Conservation (phyloP, 2,888 invertebrate genomes). For the Caradrina kadenii region DNA sequence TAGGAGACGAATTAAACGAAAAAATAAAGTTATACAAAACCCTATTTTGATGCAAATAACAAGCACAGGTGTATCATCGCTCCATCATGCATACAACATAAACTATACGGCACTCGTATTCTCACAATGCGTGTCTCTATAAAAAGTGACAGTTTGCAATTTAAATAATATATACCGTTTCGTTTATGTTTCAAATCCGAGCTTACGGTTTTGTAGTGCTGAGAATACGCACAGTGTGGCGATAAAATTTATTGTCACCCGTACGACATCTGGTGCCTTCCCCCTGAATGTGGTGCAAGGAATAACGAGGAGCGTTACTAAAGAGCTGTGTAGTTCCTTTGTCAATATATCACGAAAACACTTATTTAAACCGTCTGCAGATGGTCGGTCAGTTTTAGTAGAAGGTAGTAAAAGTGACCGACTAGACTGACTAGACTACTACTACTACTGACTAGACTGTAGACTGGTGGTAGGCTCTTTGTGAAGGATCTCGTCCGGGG, state of each 20-base stretch:
- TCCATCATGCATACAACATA: conserved; percentile 39
- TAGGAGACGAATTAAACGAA: neutral
- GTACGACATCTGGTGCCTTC: conserved; percentile 88
- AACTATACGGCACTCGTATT: conserved; percentile 54
- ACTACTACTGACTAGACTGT: too few relatives aligned
- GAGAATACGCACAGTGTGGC: conserved; percentile 86
- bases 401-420: too few relatives aligned
- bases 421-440: too few relatives aligned
- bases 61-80: conserved; percentile 50
- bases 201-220: conserved; percentile 85
- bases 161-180: conserved; percentile 82
- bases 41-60: conserved; percentile 30
- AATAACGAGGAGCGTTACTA: conserved; percentile 38
- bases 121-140: conserved; percentile 66
- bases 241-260: conserved; percentile 90
- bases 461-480: too few relatives aligned
- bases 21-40: neutral
- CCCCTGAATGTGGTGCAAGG: conserved; percentile 67
- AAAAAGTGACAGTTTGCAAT: conserved; percentile 75
- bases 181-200: conserved; percentile 85
- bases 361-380: too few relatives aligned
- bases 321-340: neutral
- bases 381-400: too few relatives aligned
- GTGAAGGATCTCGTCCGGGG: too few relatives aligned
- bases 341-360: too few relatives aligned